Conservation (phyloP, 1,140 invertebrate species). For the Philopotamus ludificatus region DNA sequence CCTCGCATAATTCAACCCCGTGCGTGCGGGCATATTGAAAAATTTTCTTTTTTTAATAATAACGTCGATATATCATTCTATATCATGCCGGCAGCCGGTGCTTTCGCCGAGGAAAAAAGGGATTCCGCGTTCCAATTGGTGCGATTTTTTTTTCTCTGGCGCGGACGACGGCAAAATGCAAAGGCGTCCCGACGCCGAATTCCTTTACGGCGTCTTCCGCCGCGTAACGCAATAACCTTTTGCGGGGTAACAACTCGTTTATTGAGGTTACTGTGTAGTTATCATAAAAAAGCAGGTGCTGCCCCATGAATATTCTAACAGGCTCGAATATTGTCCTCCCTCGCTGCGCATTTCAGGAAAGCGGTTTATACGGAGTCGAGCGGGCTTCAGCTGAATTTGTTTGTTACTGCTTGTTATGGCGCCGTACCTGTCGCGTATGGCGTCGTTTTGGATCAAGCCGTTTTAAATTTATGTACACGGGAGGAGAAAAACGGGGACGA, state of each 20-base stretch:
- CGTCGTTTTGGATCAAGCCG: no score
- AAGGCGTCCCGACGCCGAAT: not conserved
- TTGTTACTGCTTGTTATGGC: no score
- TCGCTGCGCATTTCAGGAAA: slow-evolving; percentile 17
- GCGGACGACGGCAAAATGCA: no score
- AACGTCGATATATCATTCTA: not conserved
- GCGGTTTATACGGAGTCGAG: slow-evolving; percentile 9
- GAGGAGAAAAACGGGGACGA: no score
- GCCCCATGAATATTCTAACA: slow-evolving; percentile 27
- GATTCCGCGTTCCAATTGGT: not conserved
- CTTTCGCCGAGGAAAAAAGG: not conserved
- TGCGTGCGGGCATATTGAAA: not conserved
- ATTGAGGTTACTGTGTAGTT: slow-evolving; percentile 24
- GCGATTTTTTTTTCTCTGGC: not conserved
- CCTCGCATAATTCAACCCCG: not conserved
- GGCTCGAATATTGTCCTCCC: slow-evolving; percentile 11
- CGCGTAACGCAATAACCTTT: slow-evolving; percentile 7
- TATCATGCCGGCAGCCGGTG: not conserved
- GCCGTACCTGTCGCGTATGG: no score
- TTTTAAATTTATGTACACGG: no score
- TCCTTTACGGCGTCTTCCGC: not conserved
- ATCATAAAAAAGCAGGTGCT: slow-evolving; percentile 27
- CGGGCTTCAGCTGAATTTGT: no score
- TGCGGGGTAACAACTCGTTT: slow-evolving; percentile 21
- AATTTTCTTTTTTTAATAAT: not conserved